Evolutionary conservation across 2,113 vertebrate species (phyloP), one percentile per base, ranked within the genome.

Genomic region (Kryptolebias marmoratus): DNA sequence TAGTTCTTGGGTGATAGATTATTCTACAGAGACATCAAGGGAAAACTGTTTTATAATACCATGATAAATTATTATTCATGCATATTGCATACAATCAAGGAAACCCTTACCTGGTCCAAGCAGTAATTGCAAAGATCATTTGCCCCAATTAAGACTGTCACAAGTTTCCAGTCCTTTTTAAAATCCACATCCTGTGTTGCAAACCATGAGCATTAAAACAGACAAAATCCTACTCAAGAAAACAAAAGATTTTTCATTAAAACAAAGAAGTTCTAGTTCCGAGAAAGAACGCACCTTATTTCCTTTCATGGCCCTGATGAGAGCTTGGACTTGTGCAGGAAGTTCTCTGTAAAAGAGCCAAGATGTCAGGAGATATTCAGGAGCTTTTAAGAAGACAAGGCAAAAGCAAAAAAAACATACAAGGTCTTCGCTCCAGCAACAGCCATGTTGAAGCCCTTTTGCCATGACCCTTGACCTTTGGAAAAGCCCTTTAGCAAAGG

Each of bases 131-230:
- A 99, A 49, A 99, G 85, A 83, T 98, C 96, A 0, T 88, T 95
- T 77, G 66, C 83, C 56, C 96, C 97, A 45, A 96, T 66, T 16
- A 97, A 93, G 80, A 99, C 52, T 0, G 96, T 98, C 80, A 97
- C 88, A 79, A 99, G 88, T 90, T 99, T 98, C 97, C 97, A 99
- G 77, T 98, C 96, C 3, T 92, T 80, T 48, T 95, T 73, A 85
- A 96, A 95, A 84, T 96, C 83, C 73, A 98, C 94, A 22, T 91
- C 69, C 96, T 98, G 80, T 70, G 15, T 48, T 60, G 44, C 9
- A 61, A 14, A 14, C 68, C 74, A 10, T 58, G 11, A 50, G 27
- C 11, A 69, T 44, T 0, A 50, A 64, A 13, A 44, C 18, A 55
- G 4, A 55, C 1, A 5, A 5, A 1, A 36, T 30, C 1, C 28